phyloP scores from a whole-genome alignment of 2,797 vertebrate species.

The Arrhamphus sclerolepis region DNA sequence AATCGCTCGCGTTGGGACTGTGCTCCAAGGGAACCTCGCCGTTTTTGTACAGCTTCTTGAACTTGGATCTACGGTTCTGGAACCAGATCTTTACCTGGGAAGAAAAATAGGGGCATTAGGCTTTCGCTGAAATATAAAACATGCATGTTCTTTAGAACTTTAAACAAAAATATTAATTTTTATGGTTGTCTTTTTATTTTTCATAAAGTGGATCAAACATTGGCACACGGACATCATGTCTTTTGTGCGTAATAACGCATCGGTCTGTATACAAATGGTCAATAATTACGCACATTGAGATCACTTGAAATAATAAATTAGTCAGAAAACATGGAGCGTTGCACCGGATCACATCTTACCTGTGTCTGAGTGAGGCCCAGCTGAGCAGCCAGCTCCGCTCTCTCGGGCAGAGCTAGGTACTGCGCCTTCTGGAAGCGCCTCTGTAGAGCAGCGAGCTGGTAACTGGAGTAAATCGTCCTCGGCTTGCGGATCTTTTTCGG shows the following conservation, averaged over 20 bases:
- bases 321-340: not conserved
- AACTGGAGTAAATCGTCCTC: constrained; percentile 97
- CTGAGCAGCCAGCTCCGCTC: constrained; percentile 95
- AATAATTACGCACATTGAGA: not conserved
- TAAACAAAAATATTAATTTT: no score
- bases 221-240: not conserved
- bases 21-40: constrained; percentile 95
- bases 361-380: constrained; percentile 98
- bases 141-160: no score
- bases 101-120: not conserved
- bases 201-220: not conserved
- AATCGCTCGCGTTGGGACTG: constrained; percentile 97
- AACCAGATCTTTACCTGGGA: constrained; percentile 98
- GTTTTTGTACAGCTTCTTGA: constrained; percentile 99
- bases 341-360: constrained; percentile 59
- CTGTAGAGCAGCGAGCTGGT: constrained; percentile 95
- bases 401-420: constrained; percentile 94
- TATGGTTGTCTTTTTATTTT: no score
- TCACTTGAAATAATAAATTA: not conserved
- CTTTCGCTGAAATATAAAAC: not conserved
- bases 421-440: constrained; percentile 98
- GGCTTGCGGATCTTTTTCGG: constrained; percentile 99
- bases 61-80: constrained; percentile 97
- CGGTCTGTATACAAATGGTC: not conserved
- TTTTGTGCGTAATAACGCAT: constrained; percentile 47